A percentile compares a stretch with the other conserved stretches of the same genome.
Evolutionary conservation across 2,113 vertebrate species (phyloP).

Genomic region (Naja naja): DNA sequence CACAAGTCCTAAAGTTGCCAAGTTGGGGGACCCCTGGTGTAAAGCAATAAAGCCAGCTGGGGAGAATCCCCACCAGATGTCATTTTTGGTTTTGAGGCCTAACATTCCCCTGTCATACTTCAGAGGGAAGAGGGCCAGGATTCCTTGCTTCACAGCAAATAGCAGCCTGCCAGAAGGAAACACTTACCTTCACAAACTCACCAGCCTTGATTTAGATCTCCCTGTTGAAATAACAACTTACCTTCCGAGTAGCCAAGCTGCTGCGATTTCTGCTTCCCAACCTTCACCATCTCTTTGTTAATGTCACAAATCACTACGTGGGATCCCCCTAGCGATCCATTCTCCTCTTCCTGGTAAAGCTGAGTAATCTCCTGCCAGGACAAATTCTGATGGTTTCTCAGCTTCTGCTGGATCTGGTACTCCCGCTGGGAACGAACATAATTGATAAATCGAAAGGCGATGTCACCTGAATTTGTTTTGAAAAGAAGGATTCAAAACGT

Average conservation of each 20-base stretch:
- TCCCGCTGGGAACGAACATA: constrained; percentile 74
- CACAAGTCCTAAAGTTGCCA: too few relatives aligned
- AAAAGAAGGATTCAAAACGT: not conserved
- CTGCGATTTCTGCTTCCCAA: constrained; percentile 82
- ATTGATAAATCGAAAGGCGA: constrained; percentile 91
- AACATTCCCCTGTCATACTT: not conserved
- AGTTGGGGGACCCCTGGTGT: not conserved
- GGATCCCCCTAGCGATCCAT: constrained; percentile 57
- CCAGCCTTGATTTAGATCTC: not conserved
- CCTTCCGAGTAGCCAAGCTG: constrained; percentile 75
- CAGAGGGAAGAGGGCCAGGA: not conserved
- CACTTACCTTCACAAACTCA: not conserved
- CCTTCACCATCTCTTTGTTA: constrained; percentile 94
- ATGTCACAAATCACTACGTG: constrained; percentile 91
- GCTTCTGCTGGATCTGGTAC: constrained; percentile 58
- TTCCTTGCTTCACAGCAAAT: not conserved
- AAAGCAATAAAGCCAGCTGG: not conserved
- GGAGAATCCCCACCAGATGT: not conserved
- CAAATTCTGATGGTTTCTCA: constrained; percentile 73
- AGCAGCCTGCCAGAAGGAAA: not conserved
- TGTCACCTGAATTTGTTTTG: constrained; percentile 80
- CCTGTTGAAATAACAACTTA: constrained; percentile 7
- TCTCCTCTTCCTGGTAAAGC: constrained; percentile 66
- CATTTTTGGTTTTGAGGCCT: not conserved
- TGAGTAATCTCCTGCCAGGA: constrained; percentile 84